These are phyloP conservation scores for Nycteola revayana DNA, from an alignment of 2,888 invertebrate genomes.

Conservation along the genomic window DNA sequence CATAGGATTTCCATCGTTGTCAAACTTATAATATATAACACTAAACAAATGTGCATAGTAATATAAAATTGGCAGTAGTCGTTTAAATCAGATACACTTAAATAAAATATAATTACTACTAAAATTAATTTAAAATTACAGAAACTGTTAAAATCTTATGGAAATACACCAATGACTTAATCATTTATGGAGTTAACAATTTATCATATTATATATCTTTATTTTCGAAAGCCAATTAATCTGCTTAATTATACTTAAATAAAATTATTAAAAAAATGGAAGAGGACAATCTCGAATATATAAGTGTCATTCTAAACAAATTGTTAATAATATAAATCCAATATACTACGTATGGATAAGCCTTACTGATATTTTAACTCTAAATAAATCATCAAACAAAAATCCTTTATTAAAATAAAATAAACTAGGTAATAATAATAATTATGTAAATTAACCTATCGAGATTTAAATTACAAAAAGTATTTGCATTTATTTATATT, in stretches of 20 bases:
- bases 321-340: too few relatives aligned
- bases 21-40: slow-evolving; percentile 12
- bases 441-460: slow-evolving; percentile 53
- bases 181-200: too few relatives aligned
- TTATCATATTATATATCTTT: too few relatives aligned
- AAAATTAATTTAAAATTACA: slow-evolving; percentile 7
- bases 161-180: background rate
- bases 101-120: slow-evolving; percentile 11
- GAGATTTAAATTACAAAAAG: slow-evolving; percentile 63
- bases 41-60: slow-evolving; percentile 15
- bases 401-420: slow-evolving; percentile 35
- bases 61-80: slow-evolving; percentile 30
- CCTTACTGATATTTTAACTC: too few relatives aligned
- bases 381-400: slow-evolving; percentile 28
- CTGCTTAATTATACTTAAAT: too few relatives aligned
- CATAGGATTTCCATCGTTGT: too few relatives aligned
- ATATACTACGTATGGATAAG: too few relatives aligned
- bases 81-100: slow-evolving; percentile 18
- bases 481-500: slow-evolving; percentile 58
- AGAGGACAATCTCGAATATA: too few relatives aligned
- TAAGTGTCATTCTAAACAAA: too few relatives aligned
- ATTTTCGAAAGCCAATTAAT: too few relatives aligned
- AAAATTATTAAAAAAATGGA: slow-evolving; percentile 5
- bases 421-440: slow-evolving; percentile 32
- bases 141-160: slow-evolving; percentile 13